Percentiles rank a stretch among this genome's conserved stretches.
phyloP scores from a whole-genome alignment of 2,113 vertebrate genomes.

The Pontoporia blainvillei region DNA sequence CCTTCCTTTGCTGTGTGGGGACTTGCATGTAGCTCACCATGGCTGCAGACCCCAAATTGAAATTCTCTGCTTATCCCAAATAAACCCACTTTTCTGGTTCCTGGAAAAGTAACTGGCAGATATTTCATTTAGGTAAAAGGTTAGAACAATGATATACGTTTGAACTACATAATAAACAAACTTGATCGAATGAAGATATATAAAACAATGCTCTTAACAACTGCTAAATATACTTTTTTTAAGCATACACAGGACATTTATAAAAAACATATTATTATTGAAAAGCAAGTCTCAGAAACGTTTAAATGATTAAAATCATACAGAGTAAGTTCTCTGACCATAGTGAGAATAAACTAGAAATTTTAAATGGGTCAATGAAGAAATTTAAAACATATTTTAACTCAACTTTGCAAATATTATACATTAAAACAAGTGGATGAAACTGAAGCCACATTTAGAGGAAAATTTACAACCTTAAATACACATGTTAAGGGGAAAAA shows the following conservation, averaged over 20 bases:
- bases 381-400: neutral
- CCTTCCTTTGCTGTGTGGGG: neutral
- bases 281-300: neutral
- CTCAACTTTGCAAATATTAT: neutral
- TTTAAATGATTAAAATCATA: neutral
- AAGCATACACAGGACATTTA: neutral
- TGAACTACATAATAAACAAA: neutral
- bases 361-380: neutral
- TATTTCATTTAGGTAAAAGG: neutral
- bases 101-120: neutral
- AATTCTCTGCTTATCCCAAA: neutral
- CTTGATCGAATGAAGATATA: neutral
- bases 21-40: neutral
- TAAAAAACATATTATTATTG: neutral
- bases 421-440: neutral
- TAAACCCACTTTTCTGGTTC: neutral
- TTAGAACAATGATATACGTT: neutral
- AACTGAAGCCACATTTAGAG: neutral
- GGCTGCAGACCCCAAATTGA: neutral
- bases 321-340: neutral
- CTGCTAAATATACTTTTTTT: neutral
- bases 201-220: neutral
- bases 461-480: neutral
- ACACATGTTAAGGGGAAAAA: neutral
- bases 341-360: neutral